These are phyloP conservation scores for Rhinoraja longicauda DNA, from an alignment of 2,797 vertebrate species.

Conservation along the genomic window DNA sequence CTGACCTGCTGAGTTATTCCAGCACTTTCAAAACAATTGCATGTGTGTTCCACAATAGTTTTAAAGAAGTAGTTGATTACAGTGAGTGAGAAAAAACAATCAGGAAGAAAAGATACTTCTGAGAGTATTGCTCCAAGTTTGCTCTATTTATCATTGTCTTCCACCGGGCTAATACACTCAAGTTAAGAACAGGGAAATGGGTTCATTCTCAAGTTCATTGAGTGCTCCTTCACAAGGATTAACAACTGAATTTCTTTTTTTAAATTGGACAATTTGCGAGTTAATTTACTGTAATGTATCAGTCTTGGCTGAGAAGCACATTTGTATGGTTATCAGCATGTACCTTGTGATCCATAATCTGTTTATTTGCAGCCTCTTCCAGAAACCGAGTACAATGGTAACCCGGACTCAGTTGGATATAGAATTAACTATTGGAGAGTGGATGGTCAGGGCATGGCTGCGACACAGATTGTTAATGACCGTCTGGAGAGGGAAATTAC, in stretches of 20 bases:
- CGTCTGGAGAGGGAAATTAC: slow-evolving; percentile 66
- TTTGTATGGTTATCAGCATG: background rate
- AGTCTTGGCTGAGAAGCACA: background rate
- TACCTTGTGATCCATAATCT: background rate
- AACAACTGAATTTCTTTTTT: background rate
- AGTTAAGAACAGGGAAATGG: background rate
- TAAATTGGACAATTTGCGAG: background rate
- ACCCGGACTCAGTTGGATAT: slow-evolving; percentile 84
- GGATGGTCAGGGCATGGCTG: slow-evolving; percentile 53
- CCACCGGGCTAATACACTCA: background rate
- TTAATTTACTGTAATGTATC: background rate
- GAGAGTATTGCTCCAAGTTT: too few relatives aligned
- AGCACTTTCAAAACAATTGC: too few relatives aligned
- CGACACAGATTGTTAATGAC: slow-evolving; percentile 57
- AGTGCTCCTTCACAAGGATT: background rate
- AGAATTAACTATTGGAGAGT: slow-evolving; percentile 63
- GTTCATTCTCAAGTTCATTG: background rate
- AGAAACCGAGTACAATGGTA: slow-evolving; percentile 77
- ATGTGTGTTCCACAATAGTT: too few relatives aligned
- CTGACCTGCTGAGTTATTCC: too few relatives aligned
- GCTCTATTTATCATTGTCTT: background rate
- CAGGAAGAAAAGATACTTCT: background rate
- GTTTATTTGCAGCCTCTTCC: slow-evolving; percentile 66
- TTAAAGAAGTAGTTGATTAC: too few relatives aligned
- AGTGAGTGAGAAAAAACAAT: background rate